Evolutionary conservation across 2,888 invertebrate species (phyloP).

Genomic region (Nezara viridula): DNA sequence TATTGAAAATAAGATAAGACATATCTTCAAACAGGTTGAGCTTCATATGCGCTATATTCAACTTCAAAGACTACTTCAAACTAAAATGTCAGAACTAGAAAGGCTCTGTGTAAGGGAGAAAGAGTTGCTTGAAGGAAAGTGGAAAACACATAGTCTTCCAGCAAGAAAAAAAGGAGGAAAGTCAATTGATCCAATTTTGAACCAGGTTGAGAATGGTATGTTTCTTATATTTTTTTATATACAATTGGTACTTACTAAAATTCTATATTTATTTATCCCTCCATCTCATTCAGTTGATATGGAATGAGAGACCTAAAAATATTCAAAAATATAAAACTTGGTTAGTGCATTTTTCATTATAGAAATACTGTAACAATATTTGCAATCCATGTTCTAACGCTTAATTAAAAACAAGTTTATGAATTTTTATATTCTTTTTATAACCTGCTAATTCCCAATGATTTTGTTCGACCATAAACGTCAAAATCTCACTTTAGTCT

Average conservation of each 20-base stretch:
- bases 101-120: conserved; percentile 84
- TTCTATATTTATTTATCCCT: neutral
- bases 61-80: conserved; percentile 85
- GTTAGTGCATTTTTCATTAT: no score
- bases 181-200: conserved; percentile 64
- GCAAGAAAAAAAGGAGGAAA: conserved; percentile 81
- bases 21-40: conserved; percentile 75
- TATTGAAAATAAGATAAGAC: conserved; percentile 60
- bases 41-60: conserved; percentile 94
- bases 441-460: no score
- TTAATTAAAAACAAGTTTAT: no score
- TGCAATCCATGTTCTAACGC: no score
- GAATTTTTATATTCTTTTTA: no score
- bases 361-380: no score
- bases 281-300: neutral
- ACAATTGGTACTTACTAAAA: neutral
- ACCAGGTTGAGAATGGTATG: conserved; percentile 64
- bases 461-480: no score
- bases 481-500: no score
- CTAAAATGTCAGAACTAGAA: conserved; percentile 88
- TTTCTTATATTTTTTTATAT: neutral
- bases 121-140: conserved; percentile 86
- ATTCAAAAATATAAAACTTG: neutral
- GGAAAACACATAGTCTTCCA: conserved; percentile 91
- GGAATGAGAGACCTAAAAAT: neutral